phyloP scores from a whole-genome alignment of 2,113 vertebrate genomes.

The Elachura formosa region DNA sequence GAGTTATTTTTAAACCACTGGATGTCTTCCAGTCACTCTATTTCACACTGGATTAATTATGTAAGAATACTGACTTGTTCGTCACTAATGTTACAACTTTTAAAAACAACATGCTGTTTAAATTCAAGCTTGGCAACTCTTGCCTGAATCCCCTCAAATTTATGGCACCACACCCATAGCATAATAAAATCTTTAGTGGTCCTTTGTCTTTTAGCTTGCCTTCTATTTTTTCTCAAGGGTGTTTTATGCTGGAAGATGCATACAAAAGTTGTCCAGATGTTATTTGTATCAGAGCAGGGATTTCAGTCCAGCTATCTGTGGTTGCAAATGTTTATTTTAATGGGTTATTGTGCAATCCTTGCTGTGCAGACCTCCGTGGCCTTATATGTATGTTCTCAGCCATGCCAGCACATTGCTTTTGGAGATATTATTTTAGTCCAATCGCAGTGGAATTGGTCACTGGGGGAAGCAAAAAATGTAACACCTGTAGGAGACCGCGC shows the following conservation, averaged over 20 bases:
- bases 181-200: constrained; percentile 84
- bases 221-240: constrained; percentile 81
- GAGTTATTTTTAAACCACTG: constrained; percentile 83
- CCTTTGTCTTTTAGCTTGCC: constrained; percentile 79
- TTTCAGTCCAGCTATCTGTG: constrained; percentile 82
- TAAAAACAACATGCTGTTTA: constrained; percentile 85
- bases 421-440: constrained; percentile 61
- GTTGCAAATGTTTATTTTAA: constrained; percentile 86
- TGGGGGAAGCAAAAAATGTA: constrained; percentile 51
- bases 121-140: constrained; percentile 83
- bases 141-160: constrained; percentile 77
- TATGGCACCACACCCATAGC: constrained; percentile 84
- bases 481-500: constrained; percentile 70
- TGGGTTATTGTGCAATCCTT: constrained; percentile 80
- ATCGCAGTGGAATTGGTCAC: constrained; percentile 57
- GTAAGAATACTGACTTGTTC: constrained; percentile 82
- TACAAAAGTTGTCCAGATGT: constrained; percentile 86
- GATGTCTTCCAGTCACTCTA: constrained; percentile 74
- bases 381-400: constrained; percentile 71
- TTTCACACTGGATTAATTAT: constrained; percentile 85
- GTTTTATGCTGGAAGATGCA: constrained; percentile 84
- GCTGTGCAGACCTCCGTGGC: constrained; percentile 71
- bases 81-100: constrained; percentile 80
- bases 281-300: constrained; percentile 80
- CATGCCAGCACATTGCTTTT: constrained; percentile 73